These are phyloP conservation scores for Anguilla pacifica DNA, from an alignment of 2,797 vertebrate species.

Conservation along the genomic window DNA sequence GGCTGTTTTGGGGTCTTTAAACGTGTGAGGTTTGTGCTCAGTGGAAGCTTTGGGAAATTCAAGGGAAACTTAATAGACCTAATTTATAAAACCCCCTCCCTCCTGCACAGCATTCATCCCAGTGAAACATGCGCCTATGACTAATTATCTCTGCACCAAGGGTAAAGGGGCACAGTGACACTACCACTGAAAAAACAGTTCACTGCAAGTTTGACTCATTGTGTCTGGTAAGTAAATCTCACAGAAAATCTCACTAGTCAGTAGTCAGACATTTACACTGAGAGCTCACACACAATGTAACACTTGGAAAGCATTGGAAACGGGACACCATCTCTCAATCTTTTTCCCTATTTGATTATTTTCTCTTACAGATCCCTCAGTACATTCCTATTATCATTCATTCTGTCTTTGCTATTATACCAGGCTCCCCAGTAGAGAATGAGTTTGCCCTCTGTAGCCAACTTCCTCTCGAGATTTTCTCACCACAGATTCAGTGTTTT, in stretches of 20 bases:
- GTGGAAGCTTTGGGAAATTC: neutral
- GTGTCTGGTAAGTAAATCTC: neutral
- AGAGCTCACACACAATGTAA: neutral
- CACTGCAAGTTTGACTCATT: slow-evolving; percentile 5
- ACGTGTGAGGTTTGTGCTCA: neutral
- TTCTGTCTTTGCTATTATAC: neutral
- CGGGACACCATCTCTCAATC: neutral
- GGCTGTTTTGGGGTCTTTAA: neutral
- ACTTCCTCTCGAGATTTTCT: neutral
- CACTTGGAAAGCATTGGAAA: neutral
- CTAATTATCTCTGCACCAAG: neutral
- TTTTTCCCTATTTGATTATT: neutral
- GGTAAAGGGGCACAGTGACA: slow-evolving; percentile 9
- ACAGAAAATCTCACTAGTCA: neutral
- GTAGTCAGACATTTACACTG: neutral
- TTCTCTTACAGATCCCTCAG: neutral
- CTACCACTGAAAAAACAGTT: neutral
- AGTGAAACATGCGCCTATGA: neutral
- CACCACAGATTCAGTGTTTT: too few species aligned
- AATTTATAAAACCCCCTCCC: slow-evolving; percentile 8
- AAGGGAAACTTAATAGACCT: neutral
- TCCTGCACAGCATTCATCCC: neutral
- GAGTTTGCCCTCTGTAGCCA: neutral
- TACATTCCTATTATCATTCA: neutral
- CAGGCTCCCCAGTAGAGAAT: neutral